Evolutionary conservation across 2,797 vertebrate genomes (phyloP), one percentile per base, ranked within the genome.

Genomic region (Xiphorhynchus erythropygius): DNA sequence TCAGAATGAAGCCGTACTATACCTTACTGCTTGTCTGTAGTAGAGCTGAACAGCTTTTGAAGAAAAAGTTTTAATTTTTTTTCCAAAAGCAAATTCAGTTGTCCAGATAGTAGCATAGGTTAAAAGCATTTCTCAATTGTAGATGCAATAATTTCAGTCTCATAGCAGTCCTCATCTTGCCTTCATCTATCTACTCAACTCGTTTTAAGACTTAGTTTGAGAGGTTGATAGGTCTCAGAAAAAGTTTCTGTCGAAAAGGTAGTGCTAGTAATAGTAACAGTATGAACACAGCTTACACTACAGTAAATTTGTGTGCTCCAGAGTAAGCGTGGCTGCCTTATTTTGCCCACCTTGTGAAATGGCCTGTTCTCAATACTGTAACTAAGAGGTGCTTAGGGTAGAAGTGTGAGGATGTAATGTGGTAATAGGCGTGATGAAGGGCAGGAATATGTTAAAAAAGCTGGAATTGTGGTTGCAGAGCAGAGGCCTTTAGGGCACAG

Each of bases 301-400:
- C 14, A 33, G 44, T 60, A 71, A 52, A 18, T 62, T 70, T 73
- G 53, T 22, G 11, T 47, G 35, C 39, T 56, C 32, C 37, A 35
- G 64, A 44, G 23, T 23, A 71, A 85, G 73, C 52, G 8, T 1
- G 42, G 25, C 42, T 79, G 71, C 71, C 67, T 95, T 83, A 18
- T 50, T 86, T 52, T 91, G 60, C 17, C 75, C 82, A 83, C 41
- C 71, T 93, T 87, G 89, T 85, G 89, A 83, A 87, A 79, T 89
- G 30, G 22, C 39, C 77, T 16, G 1, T 93, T 93, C 59, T 62
- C 59, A 87, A 23, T 63, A 18, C 59, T 33, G n/a, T 41, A 70
- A 79, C 78, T 50, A 77, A 82, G 67, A 60, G 59, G 30, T 8
- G 21, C 41, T 89, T 68, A 68, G 73, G 80, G 60, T 6, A 89